Conservation (phyloP, 2,888 invertebrate species). For the Cantharis lateralis region DNA sequence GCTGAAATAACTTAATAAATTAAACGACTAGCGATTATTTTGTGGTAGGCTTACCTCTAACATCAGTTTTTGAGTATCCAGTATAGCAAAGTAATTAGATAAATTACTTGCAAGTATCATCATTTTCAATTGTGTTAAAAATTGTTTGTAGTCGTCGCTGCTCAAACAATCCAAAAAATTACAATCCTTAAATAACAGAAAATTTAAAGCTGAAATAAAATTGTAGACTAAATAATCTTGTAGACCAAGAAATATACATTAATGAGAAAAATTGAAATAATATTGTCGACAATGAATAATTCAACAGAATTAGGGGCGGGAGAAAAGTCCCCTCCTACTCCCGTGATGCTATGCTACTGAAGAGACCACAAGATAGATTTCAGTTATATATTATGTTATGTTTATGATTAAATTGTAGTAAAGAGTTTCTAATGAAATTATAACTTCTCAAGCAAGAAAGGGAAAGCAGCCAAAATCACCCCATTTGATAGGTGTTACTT, state of each 20-base stretch:
- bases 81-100: conserved; percentile 70
- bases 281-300: no score
- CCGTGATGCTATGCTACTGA: no score
- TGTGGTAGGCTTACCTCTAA: conserved; percentile 29
- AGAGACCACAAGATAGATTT: no score
- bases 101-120: conserved; percentile 83
- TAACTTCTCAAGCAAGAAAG: no score
- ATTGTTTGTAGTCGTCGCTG: conserved; percentile 69
- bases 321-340: no score
- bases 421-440: no score
- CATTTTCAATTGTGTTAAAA: conserved; percentile 73
- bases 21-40: background rate
- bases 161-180: conserved; percentile 77
- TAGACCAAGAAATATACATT: no score
- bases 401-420: no score
- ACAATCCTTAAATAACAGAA: conserved; percentile 61
- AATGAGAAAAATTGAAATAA: background rate
- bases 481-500: background rate
- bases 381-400: no score
- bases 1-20: background rate
- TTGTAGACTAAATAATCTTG: background rate
- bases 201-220: background rate
- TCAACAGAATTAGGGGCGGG: no score
- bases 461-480: no score
- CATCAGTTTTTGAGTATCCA: conserved; percentile 50